phyloP scores from a whole-genome alignment of 1,140 invertebrate species.

The Ericerus pela region DNA sequence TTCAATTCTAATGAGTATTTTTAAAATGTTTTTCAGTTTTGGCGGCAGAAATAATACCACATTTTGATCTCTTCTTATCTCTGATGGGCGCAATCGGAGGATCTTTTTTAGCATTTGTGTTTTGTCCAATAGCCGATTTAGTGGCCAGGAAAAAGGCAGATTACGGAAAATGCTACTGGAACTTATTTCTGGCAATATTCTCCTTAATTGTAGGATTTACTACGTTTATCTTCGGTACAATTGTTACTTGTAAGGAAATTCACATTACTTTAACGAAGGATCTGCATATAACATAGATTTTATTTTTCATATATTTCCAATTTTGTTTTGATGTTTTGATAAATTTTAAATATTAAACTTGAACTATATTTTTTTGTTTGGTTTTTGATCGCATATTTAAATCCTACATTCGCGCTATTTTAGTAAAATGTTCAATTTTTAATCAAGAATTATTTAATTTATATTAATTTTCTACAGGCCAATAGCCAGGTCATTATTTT shows the following conservation, averaged over 20 bases:
- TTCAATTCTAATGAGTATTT: background rate
- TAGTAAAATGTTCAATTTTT: too few relatives aligned
- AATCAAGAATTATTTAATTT: too few relatives aligned
- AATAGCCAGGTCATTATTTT: too few relatives aligned
- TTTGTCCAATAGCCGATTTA: conserved; percentile 50
- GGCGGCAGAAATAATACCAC: conserved; percentile 62
- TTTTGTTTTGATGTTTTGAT: too few relatives aligned
- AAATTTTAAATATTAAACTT: too few relatives aligned
- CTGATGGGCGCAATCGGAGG: conserved; percentile 77
- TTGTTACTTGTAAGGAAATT: conserved; percentile 10
- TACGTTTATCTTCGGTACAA: conserved; percentile 13
- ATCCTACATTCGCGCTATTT: too few relatives aligned
- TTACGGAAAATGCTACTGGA: background rate
- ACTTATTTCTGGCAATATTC: background rate
- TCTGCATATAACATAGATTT: too few relatives aligned
- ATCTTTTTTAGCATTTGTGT: conserved; percentile 68
- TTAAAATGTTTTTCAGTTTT: conserved; percentile 22
- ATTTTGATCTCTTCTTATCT: conserved; percentile 75
- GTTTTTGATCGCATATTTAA: too few relatives aligned
- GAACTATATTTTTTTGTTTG: too few relatives aligned
- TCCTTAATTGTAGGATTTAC: conserved; percentile 1
- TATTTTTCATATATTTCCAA: too few relatives aligned
- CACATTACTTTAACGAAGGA: background rate
- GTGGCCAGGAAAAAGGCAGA: conserved; percentile 11
- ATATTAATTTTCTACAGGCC: too few relatives aligned